Evolutionary conservation across 2,113 vertebrate species (phyloP).

Genomic region (Thalassarche chlororhynchos): DNA sequence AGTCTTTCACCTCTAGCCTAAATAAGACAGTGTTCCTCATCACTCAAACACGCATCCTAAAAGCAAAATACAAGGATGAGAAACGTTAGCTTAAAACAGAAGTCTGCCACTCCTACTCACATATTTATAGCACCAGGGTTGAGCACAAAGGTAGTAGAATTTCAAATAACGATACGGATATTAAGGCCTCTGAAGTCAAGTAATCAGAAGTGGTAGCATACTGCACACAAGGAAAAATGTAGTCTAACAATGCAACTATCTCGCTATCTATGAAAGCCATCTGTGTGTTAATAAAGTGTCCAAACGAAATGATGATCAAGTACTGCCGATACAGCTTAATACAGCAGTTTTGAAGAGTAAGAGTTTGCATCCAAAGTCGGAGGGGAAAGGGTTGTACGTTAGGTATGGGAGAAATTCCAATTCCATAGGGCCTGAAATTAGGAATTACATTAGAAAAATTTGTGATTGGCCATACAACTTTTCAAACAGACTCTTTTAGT

Average conservation of each 20-base stretch:
- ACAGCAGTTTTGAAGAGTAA: background rate
- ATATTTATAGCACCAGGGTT: constrained; percentile 28
- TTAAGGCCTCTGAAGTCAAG: constrained; percentile 19
- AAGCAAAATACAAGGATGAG: constrained; percentile 17
- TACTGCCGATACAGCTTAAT: background rate
- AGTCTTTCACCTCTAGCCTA: background rate
- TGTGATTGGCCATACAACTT: background rate
- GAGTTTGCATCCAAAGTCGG: background rate
- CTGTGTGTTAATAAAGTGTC: background rate
- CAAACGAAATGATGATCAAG: background rate
- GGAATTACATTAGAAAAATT: background rate
- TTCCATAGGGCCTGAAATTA: background rate
- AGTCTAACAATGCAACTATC: background rate
- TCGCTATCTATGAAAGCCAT: background rate
- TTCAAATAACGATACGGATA: background rate
- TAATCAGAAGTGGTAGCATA: background rate
- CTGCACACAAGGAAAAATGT: background rate
- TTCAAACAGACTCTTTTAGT: background rate
- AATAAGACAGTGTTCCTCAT: background rate
- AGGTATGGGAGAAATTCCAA: constrained; percentile 11
- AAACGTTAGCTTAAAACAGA: constrained; percentile 2
- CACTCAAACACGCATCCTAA: background rate
- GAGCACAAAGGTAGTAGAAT: constrained; percentile 3
- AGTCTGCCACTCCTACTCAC: constrained; percentile 57
- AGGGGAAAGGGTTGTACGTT: background rate